A percentile compares a stretch with the other conserved stretches of the same genome.
phyloP scores from a whole-genome alignment of 2,888 invertebrate species.

The Nomada fabriciana region DNA sequence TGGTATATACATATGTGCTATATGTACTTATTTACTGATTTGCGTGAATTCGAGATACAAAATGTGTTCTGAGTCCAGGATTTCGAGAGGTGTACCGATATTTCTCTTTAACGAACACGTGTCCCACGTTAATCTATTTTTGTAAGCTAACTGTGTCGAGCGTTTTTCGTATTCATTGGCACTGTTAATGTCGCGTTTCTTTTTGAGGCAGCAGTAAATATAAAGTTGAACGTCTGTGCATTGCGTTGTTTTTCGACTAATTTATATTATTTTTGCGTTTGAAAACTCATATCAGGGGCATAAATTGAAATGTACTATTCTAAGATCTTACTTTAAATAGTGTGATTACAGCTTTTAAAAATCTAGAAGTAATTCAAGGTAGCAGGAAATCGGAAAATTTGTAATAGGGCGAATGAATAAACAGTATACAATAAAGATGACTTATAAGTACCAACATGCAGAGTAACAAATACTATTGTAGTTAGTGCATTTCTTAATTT shows the following conservation, averaged over 20 bases:
- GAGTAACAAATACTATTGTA: not conserved
- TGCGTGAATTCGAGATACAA: not conserved
- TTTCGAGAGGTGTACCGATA: not conserved
- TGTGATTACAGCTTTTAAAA: no score
- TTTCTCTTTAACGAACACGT: not conserved
- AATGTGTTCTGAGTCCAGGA: not conserved
- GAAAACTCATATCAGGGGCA: no score
- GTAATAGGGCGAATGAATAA: not conserved
- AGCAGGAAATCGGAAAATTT: not conserved
- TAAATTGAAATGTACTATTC: no score
- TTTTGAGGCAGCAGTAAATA: not conserved
- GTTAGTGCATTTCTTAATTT: not conserved
- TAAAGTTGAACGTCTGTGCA: not conserved
- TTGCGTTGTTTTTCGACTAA: not conserved
- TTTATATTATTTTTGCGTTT: no score
- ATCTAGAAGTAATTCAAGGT: slow-evolving; percentile 6
- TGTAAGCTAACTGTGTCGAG: not conserved
- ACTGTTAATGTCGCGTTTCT: slow-evolving; percentile 5
- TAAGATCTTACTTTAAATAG: no score
- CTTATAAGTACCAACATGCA: slow-evolving; percentile 2
- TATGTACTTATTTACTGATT: no score
- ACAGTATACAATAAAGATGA: not conserved
- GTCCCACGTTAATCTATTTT: slow-evolving; percentile 31
- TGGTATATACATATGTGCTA: not conserved
- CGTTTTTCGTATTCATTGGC: slow-evolving; percentile 11